phyloP scores from a whole-genome alignment of 1,140 invertebrate species.

The Lerema accius region DNA sequence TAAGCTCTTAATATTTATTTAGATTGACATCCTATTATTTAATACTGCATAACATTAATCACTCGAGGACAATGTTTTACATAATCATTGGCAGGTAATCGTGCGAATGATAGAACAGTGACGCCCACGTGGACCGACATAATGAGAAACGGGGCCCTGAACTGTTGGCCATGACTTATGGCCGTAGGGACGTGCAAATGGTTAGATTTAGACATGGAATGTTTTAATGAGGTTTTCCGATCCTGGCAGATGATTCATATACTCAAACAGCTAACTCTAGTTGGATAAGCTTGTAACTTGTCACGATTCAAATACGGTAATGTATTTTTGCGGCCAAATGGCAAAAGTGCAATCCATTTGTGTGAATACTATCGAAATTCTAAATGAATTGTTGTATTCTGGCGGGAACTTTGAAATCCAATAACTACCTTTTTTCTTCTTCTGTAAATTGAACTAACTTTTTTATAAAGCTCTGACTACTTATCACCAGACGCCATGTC shows the following conservation, averaged over 20 bases:
- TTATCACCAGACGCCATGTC: too few species aligned
- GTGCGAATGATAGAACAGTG: slow-evolving; percentile 31
- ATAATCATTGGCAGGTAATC: slow-evolving; percentile 44
- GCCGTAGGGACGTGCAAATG: slow-evolving; percentile 20
- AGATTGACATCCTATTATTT: slow-evolving; percentile 37
- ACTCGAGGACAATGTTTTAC: slow-evolving; percentile 40
- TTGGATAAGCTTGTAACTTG: too few species aligned
- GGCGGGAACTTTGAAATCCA: too few species aligned
- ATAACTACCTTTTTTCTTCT: too few species aligned
- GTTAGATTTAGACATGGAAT: slow-evolving; percentile 24
- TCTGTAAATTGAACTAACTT: too few species aligned
- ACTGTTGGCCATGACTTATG: slow-evolving; percentile 40
- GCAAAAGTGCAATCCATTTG: too few species aligned
- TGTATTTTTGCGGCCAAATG: too few species aligned
- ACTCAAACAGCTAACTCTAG: slow-evolving; percentile 4
- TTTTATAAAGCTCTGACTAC: too few species aligned
- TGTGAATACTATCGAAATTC: too few species aligned
- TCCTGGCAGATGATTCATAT: slow-evolving; percentile 28
- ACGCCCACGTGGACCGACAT: slow-evolving; percentile 40
- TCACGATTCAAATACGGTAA: not conserved
- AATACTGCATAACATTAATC: slow-evolving; percentile 35
- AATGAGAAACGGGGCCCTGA: slow-evolving; percentile 42
- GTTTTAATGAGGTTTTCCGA: slow-evolving; percentile 22
- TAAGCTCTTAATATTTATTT: slow-evolving; percentile 6
- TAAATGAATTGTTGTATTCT: too few species aligned